Evolutionary conservation across 2,797 vertebrate species (phyloP).

Genomic region (Harpagifer antarcticus): DNA sequence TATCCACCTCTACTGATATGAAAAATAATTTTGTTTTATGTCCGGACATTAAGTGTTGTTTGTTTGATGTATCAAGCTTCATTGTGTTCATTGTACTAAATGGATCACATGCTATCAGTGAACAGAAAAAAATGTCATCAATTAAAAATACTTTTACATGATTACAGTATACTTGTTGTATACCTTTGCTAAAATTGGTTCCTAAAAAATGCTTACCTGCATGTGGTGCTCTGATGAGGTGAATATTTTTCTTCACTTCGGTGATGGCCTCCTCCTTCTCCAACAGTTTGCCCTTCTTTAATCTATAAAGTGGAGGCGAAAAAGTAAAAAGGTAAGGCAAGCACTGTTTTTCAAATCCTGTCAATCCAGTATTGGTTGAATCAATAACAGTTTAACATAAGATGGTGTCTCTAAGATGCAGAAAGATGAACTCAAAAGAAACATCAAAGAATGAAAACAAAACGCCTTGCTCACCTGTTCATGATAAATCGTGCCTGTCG

Average conservation of each 20-base stretch:
- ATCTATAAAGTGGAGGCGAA: conserved; percentile 70
- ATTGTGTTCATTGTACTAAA: background rate
- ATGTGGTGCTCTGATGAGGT: conserved; percentile 94
- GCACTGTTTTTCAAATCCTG: background rate
- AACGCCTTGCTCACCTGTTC: conserved; percentile 89
- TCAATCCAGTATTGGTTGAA: background rate
- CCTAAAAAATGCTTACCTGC: conserved; percentile 83
- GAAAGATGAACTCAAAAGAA: background rate
- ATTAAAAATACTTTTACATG: background rate
- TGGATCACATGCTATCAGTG: too few relatives aligned
- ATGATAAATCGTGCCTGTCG: conserved; percentile 95
- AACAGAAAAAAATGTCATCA: conserved; percentile 6
- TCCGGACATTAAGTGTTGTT: background rate
- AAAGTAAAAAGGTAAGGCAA: conserved; percentile 15
- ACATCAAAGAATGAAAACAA: background rate
- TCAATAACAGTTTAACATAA: background rate
- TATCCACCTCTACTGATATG: background rate
- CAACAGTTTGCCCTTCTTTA: conserved; percentile 95
- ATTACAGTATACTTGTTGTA: background rate
- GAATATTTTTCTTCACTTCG: conserved; percentile 97
- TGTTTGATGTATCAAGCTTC: background rate
- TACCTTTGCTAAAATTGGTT: background rate
- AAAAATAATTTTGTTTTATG: background rate
- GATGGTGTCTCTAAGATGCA: background rate
- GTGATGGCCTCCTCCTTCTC: conserved; percentile 93